Base-by-base conservation (phyloP, 2,888 invertebrate genomes). In the Altica lythri region DNA sequence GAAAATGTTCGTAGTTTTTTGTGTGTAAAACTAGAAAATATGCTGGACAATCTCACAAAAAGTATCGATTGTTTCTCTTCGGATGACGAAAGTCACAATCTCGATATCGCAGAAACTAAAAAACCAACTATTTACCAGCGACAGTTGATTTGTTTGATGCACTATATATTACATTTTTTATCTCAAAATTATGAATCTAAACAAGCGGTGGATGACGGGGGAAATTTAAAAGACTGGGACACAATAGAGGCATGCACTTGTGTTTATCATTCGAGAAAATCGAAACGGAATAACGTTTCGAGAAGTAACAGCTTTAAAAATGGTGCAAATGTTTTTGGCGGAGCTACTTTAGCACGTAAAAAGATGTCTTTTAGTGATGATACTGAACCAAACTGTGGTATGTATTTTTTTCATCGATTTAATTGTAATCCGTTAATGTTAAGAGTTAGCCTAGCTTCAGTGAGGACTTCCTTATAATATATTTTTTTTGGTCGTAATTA, bases 241-340 rank as follows among this genome's bases (percentile, higher is more conserved):
- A 75, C 70, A 40, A 77, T 84, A 13, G 72, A 77, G 0, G 79
- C 80, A 22, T 89, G 88, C 63, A 66, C 77, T n/a, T 88, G 88
- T 68, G 78, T 81, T 4, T 86, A 85, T 82, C 83, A 81, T 69
- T 70, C 81, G 51, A 77, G 81, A 62, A 63, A 77, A 63, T 77
- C 80, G 65, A 75, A 81, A 62, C 82, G 78, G 66, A 82, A 78
- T 0, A 81, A 80, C 57, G 78, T 81, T 38, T 80, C 82, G 58
- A 79, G 82, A 65, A 80, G 77, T 53, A 76, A 63, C 43, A 69
- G 68, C 50, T 67, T 68, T 53, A 71, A 71, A 53, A 60, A 74
- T 70, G 61, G 71, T 68, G 51, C 72, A 66, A 60, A 72, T 63
- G 55, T 64, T 45, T 52, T 62, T 35, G 51, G 37, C 6, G 63